Base-by-base conservation (phyloP, 2,888 invertebrate species). In the Clitarchus hookeri region DNA sequence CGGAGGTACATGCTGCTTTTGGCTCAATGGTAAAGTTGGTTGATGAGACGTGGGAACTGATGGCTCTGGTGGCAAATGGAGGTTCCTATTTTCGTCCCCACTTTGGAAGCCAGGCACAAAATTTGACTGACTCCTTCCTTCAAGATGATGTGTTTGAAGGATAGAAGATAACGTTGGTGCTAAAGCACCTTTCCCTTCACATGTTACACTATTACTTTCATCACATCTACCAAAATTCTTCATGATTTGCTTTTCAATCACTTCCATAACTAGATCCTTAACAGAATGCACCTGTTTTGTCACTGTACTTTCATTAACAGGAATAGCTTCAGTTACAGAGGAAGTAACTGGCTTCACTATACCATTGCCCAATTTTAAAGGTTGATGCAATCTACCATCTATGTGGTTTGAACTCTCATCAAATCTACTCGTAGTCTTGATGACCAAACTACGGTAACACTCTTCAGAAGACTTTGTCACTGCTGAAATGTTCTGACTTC, bases 181-280 rank as follows among this genome's bases (percentile, higher is more conserved):
- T 19, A 65, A 19, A 65, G 65, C 65, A 65, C 23, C 65, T 65
- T 65, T 65, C 11, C 65, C n/a, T 19, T 65, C 65, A n/a, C 65
- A 6, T 65, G 65, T 8, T 19, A n/a, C 8, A 65, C 23, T 23
- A 23, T 19, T 19, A n/a, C 65, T 23, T 0, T 23, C 65, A 65
- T 65, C 65, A n/a, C 16, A 65, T 65, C 65, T 65, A 65, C 65
- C 65, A 65, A 65, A 65, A n/a, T 65, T 65, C n/a, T 65, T 65
- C 65, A 65, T 65, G 65, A 65, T 65, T 65, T 65, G 65, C 65
- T 65, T 65, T 65, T 65, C 65, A n/a, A 65, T 65, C 65, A 65
- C 65, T 65, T 65, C 65, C 65, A 65, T 65, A n/a, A 65, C 65
- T 65, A 65, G n/a, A 23, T 65, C 65, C 65, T 65, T 65, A 65